Evolutionary conservation across 2,888 invertebrate genomes (phyloP).

Genomic region (Aphidius colemani): DNA sequence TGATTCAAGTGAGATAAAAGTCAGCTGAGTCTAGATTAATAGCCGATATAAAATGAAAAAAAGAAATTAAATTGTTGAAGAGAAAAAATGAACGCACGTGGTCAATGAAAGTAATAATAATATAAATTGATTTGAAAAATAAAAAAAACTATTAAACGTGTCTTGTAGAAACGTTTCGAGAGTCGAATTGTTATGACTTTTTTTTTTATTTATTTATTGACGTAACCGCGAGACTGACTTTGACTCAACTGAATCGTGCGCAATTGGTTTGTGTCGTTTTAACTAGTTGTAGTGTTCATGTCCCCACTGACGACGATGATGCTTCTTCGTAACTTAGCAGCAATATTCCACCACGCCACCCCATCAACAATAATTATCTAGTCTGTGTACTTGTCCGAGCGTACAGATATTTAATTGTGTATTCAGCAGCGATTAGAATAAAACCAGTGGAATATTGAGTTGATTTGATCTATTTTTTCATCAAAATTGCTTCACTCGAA

Average conservation of each 20-base stretch:
- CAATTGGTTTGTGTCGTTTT: constrained; percentile 31
- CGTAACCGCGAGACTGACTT: constrained; percentile 33
- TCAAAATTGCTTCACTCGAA: too few relatives aligned
- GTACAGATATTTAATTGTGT: too few relatives aligned
- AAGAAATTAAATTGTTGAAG: not conserved
- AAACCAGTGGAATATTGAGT: too few relatives aligned
- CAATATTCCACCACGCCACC: constrained; percentile 12
- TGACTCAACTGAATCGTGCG: constrained; percentile 37
- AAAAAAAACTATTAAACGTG: constrained; percentile 6
- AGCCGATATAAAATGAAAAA: not conserved
- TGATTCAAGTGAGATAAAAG: not conserved
- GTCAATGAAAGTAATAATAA: not conserved
- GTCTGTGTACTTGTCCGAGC: not conserved
- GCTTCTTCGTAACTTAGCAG: constrained; percentile 19
- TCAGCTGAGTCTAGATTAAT: not conserved
- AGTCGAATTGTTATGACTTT: not conserved
- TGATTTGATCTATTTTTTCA: too few relatives aligned
- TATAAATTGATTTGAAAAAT: not conserved
- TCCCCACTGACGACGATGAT: constrained; percentile 27
- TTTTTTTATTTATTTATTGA: constrained; percentile 14
- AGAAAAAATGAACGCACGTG: not conserved
- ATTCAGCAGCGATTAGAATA: too few relatives aligned
- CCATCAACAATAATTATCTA: constrained; percentile 3
- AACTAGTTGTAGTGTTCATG: constrained; percentile 29
- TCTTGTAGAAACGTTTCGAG: too few relatives aligned